phyloP scores from a whole-genome alignment of 2,888 invertebrate genomes.

The Conops quadrifasciatus region DNA sequence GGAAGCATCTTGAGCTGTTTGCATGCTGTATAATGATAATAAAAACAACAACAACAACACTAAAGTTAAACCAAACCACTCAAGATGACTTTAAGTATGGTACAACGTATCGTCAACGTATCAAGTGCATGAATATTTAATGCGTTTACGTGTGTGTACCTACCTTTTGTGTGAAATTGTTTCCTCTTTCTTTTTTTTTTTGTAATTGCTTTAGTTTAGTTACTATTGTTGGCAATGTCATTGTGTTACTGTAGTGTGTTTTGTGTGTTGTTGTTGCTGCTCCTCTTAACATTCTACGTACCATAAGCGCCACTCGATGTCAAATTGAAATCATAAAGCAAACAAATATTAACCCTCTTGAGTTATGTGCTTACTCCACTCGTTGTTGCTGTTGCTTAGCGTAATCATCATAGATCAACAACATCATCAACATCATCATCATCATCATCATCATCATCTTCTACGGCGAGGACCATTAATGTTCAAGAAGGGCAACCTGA shows the following conservation, averaged over 20 bases:
- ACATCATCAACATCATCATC: background rate
- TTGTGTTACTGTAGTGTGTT: background rate
- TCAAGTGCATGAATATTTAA: conserved; percentile 3
- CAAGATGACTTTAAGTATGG: background rate
- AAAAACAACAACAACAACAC: too few species aligned
- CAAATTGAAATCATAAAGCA: conserved; percentile 64
- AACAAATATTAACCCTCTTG: conserved; percentile 65
- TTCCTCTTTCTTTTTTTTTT: background rate
- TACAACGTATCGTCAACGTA: too few species aligned
- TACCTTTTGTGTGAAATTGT: background rate
- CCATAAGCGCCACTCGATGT: conserved; percentile 64
- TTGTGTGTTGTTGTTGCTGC: background rate
- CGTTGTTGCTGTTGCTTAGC: conserved; percentile 33
- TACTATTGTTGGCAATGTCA: background rate
- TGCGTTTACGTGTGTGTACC: background rate
- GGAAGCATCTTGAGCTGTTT: too few species aligned
- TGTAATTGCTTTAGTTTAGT: background rate
- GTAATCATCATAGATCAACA: conserved; percentile 10
- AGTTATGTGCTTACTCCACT: conserved; percentile 26
- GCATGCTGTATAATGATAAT: too few species aligned
- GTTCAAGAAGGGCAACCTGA: too few species aligned
- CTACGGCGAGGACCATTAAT: too few species aligned
- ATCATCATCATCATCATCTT: too few species aligned
- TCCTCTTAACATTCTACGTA: background rate
- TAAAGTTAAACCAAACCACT: background rate